A percentile compares a stretch with the other conserved stretches of the same genome.
These are phyloP conservation scores for Chloromyia formosa DNA, from an alignment of 2,888 invertebrate genomes.

Conservation along the genomic window DNA sequence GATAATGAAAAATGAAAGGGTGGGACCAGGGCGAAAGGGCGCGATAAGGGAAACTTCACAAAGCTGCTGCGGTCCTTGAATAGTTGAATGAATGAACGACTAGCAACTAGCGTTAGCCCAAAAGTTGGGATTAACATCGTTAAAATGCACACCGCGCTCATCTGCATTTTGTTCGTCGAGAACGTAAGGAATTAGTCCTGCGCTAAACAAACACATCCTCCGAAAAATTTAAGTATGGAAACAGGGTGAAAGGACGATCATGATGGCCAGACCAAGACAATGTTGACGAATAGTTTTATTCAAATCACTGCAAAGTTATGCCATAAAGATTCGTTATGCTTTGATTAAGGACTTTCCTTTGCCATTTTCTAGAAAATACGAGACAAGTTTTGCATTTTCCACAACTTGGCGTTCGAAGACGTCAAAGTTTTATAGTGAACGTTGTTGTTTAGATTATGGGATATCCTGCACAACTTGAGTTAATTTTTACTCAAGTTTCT, in stretches of 20 bases:
- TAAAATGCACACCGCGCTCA: slow-evolving; percentile 38
- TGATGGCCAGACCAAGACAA: neutral
- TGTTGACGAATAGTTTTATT: slow-evolving; percentile 6
- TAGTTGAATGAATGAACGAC: neutral
- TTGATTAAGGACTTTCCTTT: neutral
- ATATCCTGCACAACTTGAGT: too few relatives aligned
- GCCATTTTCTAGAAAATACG: too few relatives aligned
- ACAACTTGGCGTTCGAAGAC: too few relatives aligned
- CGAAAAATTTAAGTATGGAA: neutral
- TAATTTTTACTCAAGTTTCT: too few relatives aligned
- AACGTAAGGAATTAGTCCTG: slow-evolving; percentile 3
- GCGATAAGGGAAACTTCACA: neutral
- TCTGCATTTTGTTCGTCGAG: slow-evolving; percentile 36
- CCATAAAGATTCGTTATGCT: neutral
- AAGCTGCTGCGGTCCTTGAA: neutral
- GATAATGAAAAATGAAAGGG: neutral
- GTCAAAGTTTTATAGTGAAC: too few relatives aligned
- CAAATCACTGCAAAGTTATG: neutral
- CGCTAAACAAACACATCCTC: neutral
- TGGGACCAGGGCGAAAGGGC: neutral
- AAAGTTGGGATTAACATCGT: slow-evolving; percentile 32
- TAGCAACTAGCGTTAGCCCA: neutral
- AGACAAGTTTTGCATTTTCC: too few relatives aligned
- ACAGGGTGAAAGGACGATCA: neutral
- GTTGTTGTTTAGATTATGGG: too few relatives aligned